Evolutionary conservation across 2,888 invertebrate species (phyloP).

Genomic region (Strigamia crassipes): DNA sequence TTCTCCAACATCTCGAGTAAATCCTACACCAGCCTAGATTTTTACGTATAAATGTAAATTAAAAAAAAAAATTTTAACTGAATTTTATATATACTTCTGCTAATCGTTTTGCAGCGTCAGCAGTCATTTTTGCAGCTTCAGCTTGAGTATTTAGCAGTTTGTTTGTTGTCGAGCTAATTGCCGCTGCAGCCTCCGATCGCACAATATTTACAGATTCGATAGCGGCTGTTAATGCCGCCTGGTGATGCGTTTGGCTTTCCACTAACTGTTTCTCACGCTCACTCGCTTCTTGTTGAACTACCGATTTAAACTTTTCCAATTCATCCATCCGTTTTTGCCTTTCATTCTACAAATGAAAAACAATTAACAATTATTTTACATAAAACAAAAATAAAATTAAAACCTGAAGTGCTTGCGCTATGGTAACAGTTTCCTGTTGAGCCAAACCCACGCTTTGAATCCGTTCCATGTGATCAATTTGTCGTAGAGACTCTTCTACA

Average conservation of each 20-base stretch:
- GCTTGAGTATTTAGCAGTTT: slow-evolving; percentile 53
- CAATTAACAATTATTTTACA: background rate
- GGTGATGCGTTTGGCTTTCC: slow-evolving; percentile 49
- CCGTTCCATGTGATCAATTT: slow-evolving; percentile 66
- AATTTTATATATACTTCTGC: slow-evolving; percentile 51
- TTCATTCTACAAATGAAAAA: slow-evolving; percentile 1
- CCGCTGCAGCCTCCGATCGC: slow-evolving; percentile 52
- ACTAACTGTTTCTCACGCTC: slow-evolving; percentile 55
- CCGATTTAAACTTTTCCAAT: slow-evolving; percentile 53
- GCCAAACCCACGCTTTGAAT: slow-evolving; percentile 57
- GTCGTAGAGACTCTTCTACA: slow-evolving; percentile 66
- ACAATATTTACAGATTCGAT: slow-evolving; percentile 52
- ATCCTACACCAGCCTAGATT: background rate
- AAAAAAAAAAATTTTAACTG: background rate
- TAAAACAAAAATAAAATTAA: slow-evolving; percentile 47
- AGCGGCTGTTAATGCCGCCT: slow-evolving; percentile 51
- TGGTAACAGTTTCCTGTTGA: slow-evolving; percentile 59
- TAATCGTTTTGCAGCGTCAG: slow-evolving; percentile 54
- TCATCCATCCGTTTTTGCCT: slow-evolving; percentile 55
- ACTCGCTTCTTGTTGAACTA: slow-evolving; percentile 53
- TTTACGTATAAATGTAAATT: background rate
- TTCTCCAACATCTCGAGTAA: slow-evolving; percentile 39
- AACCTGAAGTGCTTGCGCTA: slow-evolving; percentile 59
- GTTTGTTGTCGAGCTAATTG: slow-evolving; percentile 52
- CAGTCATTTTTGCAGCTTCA: slow-evolving; percentile 55